phyloP scores from a whole-genome alignment of 2,113 vertebrate species.

The Myrmophylax atrothorax region DNA sequence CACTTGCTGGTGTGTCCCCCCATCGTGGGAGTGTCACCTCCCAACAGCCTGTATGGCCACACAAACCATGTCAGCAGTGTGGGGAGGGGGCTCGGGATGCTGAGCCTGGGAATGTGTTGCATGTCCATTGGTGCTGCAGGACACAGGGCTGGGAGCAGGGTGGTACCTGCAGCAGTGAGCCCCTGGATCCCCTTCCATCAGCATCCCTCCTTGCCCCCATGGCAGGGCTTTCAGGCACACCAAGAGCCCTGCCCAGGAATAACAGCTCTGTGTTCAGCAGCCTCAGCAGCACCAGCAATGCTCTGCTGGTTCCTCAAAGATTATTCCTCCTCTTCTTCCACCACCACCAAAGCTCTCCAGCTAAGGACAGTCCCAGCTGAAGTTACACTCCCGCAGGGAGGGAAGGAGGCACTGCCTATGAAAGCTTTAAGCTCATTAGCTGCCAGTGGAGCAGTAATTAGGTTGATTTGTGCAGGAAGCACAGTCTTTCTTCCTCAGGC shows the following conservation, averaged over 20 bases:
- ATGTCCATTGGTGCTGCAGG: rapidly evolving
- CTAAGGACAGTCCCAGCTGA: neutral
- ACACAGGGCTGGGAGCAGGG: neutral
- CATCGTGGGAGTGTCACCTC: rapidly evolving
- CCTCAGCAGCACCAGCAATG: neutral
- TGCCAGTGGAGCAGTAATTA: neutral
- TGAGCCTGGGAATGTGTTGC: rapidly evolving
- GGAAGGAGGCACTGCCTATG: neutral
- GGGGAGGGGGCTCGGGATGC: rapidly evolving
- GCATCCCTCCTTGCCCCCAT: rapidly evolving
- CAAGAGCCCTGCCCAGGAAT: neutral
- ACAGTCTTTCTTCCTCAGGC: neutral
- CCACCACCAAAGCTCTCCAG: neutral
- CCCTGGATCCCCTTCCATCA: neutral
- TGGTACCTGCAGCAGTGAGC: neutral
- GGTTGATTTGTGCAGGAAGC: neutral
- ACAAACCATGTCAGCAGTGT: rapidly evolving
- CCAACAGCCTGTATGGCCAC: neutral
- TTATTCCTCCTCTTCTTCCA: neutral
- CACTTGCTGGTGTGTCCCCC: neutral
- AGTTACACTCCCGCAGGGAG: neutral
- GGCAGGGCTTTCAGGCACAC: rapidly evolving
- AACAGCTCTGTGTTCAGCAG: neutral
- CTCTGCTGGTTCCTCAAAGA: neutral
- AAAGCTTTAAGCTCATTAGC: constrained; percentile 45